Evolutionary conservation across 92 coral and sea anemone species (phyloP).

Genomic region (Blastomussa wellsi): DNA sequence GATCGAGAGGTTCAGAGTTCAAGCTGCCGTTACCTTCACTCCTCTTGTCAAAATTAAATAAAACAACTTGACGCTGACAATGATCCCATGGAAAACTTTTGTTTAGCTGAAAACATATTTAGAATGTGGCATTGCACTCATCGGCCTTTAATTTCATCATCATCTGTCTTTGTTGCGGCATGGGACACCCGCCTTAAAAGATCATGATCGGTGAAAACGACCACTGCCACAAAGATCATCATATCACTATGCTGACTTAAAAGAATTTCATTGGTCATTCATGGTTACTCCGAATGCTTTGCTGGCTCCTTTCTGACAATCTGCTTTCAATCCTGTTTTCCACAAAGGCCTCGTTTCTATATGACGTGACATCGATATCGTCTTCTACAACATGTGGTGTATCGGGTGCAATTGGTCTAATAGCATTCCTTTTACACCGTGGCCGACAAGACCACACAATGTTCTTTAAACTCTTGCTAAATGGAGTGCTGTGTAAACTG

Average conservation of each 20-base stretch:
- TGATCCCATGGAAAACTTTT: no score
- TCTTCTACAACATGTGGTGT: not conserved
- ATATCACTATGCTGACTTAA: not conserved
- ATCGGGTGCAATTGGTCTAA: not conserved
- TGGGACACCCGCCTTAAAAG: no score
- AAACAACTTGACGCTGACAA: no score
- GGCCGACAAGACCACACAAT: not conserved
- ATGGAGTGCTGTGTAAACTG: conserved; percentile 73
- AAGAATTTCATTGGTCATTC: not conserved
- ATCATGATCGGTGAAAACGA: no score
- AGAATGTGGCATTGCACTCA: no score
- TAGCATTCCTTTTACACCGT: not conserved
- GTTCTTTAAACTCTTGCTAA: conserved; percentile 53
- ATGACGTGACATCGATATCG: conserved; percentile 20
- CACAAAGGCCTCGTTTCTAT: conserved; percentile 32
- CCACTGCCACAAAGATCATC: no score
- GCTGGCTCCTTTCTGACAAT: conserved; percentile 8
- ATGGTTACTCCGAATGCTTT: not conserved
- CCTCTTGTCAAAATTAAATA: no score
- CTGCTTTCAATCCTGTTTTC: conserved; percentile 24
- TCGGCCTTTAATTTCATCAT: no score
- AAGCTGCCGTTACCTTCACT: no score
- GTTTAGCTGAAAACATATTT: no score
- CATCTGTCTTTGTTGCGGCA: no score
- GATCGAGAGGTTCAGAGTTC: no score